Conservation (phyloP, 2,113 vertebrate genomes). For the Callospermophilus lateralis region DNA sequence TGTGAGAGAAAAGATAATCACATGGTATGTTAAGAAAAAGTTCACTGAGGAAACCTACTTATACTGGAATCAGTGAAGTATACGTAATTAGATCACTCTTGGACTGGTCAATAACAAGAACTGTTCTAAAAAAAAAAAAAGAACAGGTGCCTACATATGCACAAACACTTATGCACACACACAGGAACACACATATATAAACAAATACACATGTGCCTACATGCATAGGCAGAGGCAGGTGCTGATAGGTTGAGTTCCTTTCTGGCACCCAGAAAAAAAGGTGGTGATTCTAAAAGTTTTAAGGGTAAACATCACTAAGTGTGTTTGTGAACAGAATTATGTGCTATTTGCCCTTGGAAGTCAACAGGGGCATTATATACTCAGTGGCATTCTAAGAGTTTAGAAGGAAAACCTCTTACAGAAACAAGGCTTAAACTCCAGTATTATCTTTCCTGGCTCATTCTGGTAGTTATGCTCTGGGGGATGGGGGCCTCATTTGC, state of each 20-base stretch:
- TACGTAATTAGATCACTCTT: constrained; percentile 29
- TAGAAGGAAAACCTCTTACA: constrained; percentile 22
- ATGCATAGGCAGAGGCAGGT: background rate
- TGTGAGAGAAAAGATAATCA: background rate
- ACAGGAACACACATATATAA: background rate
- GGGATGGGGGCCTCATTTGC: background rate
- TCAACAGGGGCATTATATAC: constrained; percentile 14
- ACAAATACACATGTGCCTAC: background rate
- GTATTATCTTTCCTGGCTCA: constrained; percentile 23
- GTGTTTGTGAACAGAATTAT: background rate
- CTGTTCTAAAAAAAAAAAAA: constrained; percentile 21
- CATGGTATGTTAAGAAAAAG: background rate
- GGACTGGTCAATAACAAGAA: background rate
- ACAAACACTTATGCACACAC: background rate
- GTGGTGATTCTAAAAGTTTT: constrained; percentile 30
- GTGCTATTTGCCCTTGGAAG: background rate
- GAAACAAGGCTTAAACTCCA: constrained; percentile 48
- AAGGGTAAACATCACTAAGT: background rate
- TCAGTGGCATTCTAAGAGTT: background rate
- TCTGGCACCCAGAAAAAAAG: constrained; percentile 45
- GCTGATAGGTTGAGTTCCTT: background rate
- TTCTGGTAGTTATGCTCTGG: constrained; percentile 6
- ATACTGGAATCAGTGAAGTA: constrained; percentile 42
- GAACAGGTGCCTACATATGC: background rate
- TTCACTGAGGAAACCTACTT: constrained; percentile 37